Base-by-base conservation (phyloP, 2,797 vertebrate species). In the Taenioides sp. region DNA sequence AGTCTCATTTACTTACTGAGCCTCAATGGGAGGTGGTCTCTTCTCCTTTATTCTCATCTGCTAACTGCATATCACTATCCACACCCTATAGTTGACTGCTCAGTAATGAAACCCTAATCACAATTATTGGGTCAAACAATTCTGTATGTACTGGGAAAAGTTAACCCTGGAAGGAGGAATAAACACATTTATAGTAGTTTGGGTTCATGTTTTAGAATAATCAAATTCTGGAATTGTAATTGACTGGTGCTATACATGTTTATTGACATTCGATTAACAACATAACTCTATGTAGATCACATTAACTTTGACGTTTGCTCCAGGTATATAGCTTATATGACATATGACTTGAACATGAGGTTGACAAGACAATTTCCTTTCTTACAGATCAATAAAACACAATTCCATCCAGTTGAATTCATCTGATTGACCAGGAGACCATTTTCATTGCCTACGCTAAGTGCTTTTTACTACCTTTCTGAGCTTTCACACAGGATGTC, bases 311-410 rank as follows among this genome's bases (percentile, higher is more conserved):
- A 27, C 7, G 10, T 47, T 18, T 67, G 18, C 17, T 18, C 37
- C 7, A 0, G 64, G 64, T 63, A 54, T 71, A 2, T 57, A 69
- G 69, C 69, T 18, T 69, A 10, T 37, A 37, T 34, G 49, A 81
- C 63, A 47, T 54, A 7, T 67, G 49, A 28, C 25, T 57, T 63
- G 23, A 61, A 20, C 34, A 73, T 65, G 31, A 70, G 65, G 27
- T 34, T 79, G 67, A 79, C 72, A 73, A 61, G 75, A 80, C 66
- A 59, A 63, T 77, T 73, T 80, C 65, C 31, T 37, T 34, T 76
- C 52, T 66, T 62, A 50, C 59, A 37, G 64, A 70, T 83, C 84
- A 72, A 78, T 84, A 67, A 71, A 80, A 28, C 69, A 50, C 62
- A 75, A 63, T 73, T 47, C 65, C 40, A 55, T 72, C 47, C 28